Base-by-base conservation (phyloP, 2,888 invertebrate genomes). In the Keiferia lycopersicella region DNA sequence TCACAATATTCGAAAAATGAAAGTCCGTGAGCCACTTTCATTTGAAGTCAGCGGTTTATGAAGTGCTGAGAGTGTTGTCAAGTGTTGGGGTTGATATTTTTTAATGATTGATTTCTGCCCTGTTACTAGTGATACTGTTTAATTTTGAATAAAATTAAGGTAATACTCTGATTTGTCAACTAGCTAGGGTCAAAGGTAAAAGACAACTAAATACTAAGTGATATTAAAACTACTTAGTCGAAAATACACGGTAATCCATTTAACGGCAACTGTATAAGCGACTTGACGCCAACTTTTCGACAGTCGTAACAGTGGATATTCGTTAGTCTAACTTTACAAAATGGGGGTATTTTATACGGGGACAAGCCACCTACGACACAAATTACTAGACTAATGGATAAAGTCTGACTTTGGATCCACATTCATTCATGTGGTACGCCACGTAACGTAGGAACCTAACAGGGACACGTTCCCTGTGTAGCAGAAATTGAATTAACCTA, bases 321-420 rank as follows among this genome's bases (percentile, higher is more conserved):
- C 75, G 76, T 76, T 77, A 73, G 74, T 79, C 75, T 56, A 78
- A 79, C 75, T 78, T 79, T 34, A 68, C 67, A 66, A 73, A 34
- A 73, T 74, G 69, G 68, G n/a, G 68, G 71, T 71, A 70, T 73
- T 72, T 76, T 66, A 71, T 69, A 67, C 68, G 65, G 66, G 71
- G 71, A 70, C 65, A 71, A 71, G 57, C 30, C 58, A 45, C 20
- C 18, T 20, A 50, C 45, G 45, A 45, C n/a, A 50, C 50, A 50
- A 41, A 59, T 59, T 22, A 50, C 50, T 16, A 50, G 18, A 50
- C 18, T 50, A 50, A 20, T 18, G 50, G 50, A 11, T 20, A 50
- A 50, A 50, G 50, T 50, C 50, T 50, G 50, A 50, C 50, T 45
- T 45, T 45, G 45, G n/a, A 20, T 20, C 18, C 50, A 11, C 50